Evolutionary conservation across 2,113 vertebrate species (phyloP), one percentile per base, ranked within the genome.

Genomic region (Hirundichthys speculiger): DNA sequence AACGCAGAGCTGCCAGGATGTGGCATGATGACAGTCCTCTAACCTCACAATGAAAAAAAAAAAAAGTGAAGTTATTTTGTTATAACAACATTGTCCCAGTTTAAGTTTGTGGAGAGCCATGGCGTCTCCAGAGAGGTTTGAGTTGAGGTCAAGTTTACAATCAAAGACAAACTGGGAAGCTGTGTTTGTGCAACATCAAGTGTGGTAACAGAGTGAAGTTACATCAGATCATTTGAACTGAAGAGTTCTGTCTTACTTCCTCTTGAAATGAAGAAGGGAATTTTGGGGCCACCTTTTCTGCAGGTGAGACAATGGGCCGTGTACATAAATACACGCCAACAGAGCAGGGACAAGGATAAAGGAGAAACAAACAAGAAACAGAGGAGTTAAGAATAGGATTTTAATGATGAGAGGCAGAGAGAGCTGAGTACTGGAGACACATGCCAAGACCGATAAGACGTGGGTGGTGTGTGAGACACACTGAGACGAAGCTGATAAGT

Each of bases 101-200:
- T 50, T 27, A 16, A 39, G 51, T 59, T 34, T 74, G 64, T 4
- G 54, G 67, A 53, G 39, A 56, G 39, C 59, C 18, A 13, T 13
- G 18, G n/a, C 30, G 52, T 58, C 76, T 66, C 59, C 43, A 43
- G 40, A 64, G 65, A 54, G 50, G 19, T 57, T 40, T 39, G 47
- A 42, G 53, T 21, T 53, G 69, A 74, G 68, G 70, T 78, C 0
- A 43, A 47, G 21, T 45, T 53, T 34, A 34, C 30, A 34, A 34
- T 34, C 30, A 34, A 66, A 54, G 22, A 13, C 66, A 57, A 22
- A 61, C 19, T 41, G 11, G 55, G 68, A 79, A 63, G 64, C 27
- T 72, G 54, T 27, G 55, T 66, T 83, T 80, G 55, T 59, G 56
- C 57, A 77, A 80, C 53, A 43, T 20, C 43, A 16, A 34, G 43